Base-by-base conservation (phyloP, 1,140 invertebrate genomes). In the Cepaea nemoralis region DNA sequence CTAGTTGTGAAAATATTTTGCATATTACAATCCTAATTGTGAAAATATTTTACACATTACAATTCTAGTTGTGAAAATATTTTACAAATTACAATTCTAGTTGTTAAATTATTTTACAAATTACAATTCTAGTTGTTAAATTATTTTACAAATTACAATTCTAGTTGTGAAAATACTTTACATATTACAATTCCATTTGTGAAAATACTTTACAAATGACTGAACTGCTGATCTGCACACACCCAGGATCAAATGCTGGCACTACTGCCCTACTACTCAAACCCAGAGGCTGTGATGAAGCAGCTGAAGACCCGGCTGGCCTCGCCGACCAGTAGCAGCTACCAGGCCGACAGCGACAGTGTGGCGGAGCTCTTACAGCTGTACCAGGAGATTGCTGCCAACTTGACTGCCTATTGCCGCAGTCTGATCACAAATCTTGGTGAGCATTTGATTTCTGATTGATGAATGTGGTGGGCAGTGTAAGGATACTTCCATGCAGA, bases 211-310 rank as follows among this genome's bases (percentile, higher is more conserved):
- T 33, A n/a, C n/a, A n/a, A n/a, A n/a, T n/a, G n/a, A n/a, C n/a
- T n/a, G n/a, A n/a, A n/a, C n/a, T n/a, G n/a, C n/a, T n/a, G n/a
- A n/a, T 16, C 31, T 39, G 22, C 39, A 12, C 22, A 27, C 10
- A 22, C 37, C 5, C 16, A 91, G 82, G 84, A 94, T 83, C 90
- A 96, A 27, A 94, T 96, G 93, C 88, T 96, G 31, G 93, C 93
- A 0, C 90, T 96, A 27, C 92, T 96, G 39, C 93, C 94, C 16
- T 93, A 94, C 82, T 96, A 96, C 87, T 85, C 84, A 66, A 76
- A 90, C n/a, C 88, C 88, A 35, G 91, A 91, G 35, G 87, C 83
- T 70, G 71, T 90, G 19, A 82, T 80, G 77, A 88, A 89, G 83
- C 85, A 89, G 80, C 83, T 90, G 69, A 83, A 83, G 40, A 85